Evolutionary conservation across 2,888 invertebrate species (phyloP).

Genomic region (Hirtodrosophila trivittata): DNA sequence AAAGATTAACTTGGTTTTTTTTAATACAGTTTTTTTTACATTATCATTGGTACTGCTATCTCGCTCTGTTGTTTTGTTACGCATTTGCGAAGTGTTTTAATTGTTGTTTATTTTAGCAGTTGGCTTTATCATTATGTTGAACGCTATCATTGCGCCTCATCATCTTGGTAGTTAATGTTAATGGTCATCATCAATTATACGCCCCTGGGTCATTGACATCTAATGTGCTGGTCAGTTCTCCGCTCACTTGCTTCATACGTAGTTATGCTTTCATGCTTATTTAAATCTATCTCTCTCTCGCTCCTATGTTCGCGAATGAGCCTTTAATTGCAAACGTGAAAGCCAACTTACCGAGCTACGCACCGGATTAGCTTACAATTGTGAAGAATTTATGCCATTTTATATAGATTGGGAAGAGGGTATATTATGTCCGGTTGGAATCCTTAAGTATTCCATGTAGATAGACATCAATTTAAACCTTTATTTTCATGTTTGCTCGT

Average conservation of each 20-base stretch:
- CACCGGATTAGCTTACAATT: conserved; percentile 12
- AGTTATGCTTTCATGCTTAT: background rate
- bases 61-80: conserved; percentile 50
- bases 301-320: conserved; percentile 12
- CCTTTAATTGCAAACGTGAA: conserved; percentile 60
- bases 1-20: conserved; percentile 6
- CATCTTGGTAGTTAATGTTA: conserved; percentile 35
- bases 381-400: too few species aligned
- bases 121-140: conserved; percentile 63
- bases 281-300: conserved; percentile 9
- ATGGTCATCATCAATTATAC: conserved; percentile 56
- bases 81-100: conserved; percentile 69
- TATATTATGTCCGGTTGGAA: too few species aligned
- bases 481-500: too few species aligned
- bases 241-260: conserved; percentile 12
- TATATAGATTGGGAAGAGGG: too few species aligned
- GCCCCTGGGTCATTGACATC: conserved; percentile 67
- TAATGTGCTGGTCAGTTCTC: conserved; percentile 20
- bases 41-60: conserved; percentile 16
- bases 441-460: too few species aligned
- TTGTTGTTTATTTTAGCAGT: conserved; percentile 71
- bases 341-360: conserved; percentile 7
- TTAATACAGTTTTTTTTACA: conserved; percentile 14
- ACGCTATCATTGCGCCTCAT: conserved; percentile 51
- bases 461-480: too few species aligned